Conservation (phyloP, 2,888 invertebrate genomes). For the Cyaniris semiargus region DNA sequence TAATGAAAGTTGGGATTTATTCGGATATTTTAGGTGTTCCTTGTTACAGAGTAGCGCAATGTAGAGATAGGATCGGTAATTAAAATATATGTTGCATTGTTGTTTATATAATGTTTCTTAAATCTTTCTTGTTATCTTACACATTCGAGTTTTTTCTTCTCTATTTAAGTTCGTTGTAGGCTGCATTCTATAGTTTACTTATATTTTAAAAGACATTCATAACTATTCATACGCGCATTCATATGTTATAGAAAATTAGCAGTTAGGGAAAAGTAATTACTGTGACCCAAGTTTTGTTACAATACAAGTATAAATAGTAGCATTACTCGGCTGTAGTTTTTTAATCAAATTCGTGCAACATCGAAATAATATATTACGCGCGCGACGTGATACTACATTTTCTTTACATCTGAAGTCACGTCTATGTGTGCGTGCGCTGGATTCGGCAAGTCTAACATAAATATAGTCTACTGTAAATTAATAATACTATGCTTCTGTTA, state of each 20-base stretch:
- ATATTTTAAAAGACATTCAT: neutral
- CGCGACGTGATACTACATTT: no score
- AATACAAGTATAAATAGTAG: no score
- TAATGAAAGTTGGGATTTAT: conserved; percentile 34
- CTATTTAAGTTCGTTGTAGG: neutral
- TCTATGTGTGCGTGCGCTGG: no score
- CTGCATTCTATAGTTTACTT: no score
- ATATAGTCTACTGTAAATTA: no score
- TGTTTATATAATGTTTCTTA: neutral
- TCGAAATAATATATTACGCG: no score
- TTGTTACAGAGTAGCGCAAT: neutral
- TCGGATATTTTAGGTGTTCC: conserved; percentile 9
- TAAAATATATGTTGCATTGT: neutral
- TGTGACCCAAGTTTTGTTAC: conserved; percentile 49
- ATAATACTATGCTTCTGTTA: conserved; percentile 49
- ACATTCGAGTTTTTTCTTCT: neutral
- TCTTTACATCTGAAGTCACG: no score
- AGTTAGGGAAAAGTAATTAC: conserved; percentile 56
- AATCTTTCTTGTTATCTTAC: neutral
- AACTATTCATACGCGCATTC: conserved; percentile 12
- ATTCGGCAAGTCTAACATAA: no score
- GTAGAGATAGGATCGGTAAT: neutral
- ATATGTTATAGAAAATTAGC: conserved; percentile 19
- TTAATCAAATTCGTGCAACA: no score
- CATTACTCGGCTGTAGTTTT: no score